Base-by-base conservation (phyloP, 1,140 invertebrate species). In the Triops longicaudatus region DNA sequence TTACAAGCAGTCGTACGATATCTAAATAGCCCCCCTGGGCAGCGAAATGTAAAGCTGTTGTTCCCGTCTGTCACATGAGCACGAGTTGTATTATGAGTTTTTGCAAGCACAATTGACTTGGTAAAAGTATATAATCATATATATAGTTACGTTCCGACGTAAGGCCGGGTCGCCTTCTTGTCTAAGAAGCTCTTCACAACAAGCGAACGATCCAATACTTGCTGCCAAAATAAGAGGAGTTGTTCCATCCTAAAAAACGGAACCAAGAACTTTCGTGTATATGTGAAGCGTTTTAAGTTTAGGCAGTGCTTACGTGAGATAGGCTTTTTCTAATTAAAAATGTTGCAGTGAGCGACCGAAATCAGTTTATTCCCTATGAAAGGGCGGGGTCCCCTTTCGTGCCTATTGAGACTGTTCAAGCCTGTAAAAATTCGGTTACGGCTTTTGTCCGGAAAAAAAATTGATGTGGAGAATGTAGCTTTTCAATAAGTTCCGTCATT, bases 41-140 rank as follows among this genome's bases (percentile, higher is more conserved):
- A 73, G 94, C 93, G 84, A 97, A 96, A 86, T 97, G 97, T 79
- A 97, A 84, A 4, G 94, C 91, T 76, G 92, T 94, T 41, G 95
- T 96, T 80, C 94, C 94, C 73, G 94, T 96, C 93, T 96, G 83
- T 43, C 22, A 50, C 26, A 37, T 10, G 22, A 6, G 17, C 50
- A 75, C 17, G 14, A 11, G 22, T 26, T 73, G 17, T 2, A 12
- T 77, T 73, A 26, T 73, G 77, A 9, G 2, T 76, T n/a, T 2
- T 76, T 73, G 72, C 72, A 75, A 75, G 74, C 1, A 37, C 31
- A 37, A 37, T 37, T 37, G 31, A 7, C 7, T 75, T n/a, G n/a
- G n/a, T n/a, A n/a, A n/a, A 75, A 31, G 41, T 31, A n/a, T 7
- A 41, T 3, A 42, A 31, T 1, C 6, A 17, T 37, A 42, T 17